phyloP scores from a whole-genome alignment of 2,797 vertebrate genomes.

The Chelidonichthys spinosus region DNA sequence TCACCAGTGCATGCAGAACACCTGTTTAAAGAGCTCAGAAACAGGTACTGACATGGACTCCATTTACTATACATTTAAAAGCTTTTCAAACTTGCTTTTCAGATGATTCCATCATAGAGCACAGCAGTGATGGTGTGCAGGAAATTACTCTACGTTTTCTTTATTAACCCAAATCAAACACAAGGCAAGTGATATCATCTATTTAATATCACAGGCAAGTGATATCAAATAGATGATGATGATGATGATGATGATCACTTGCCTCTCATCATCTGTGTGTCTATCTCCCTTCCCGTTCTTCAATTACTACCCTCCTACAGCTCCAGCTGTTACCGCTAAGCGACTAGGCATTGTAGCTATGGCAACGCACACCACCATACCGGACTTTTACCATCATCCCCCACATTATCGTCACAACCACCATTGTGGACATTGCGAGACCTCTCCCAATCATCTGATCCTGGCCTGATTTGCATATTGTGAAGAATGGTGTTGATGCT shows the following conservation, averaged over 20 bases:
- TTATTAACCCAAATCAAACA: conserved; percentile 7
- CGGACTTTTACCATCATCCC: conserved; percentile 8
- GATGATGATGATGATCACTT: not conserved
- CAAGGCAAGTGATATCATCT: not conserved
- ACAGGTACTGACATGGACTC: not conserved
- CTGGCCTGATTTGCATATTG: conserved; percentile 37
- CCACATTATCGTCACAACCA: conserved; percentile 9
- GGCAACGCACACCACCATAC: conserved; percentile 21
- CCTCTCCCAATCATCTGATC: conserved; percentile 23
- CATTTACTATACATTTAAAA: not conserved
- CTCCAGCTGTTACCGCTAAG: conserved; percentile 52
- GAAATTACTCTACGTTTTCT: no score
- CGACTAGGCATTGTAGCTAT: conserved; percentile 44
- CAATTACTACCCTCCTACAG: conserved; percentile 31
- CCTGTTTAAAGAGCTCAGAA: not conserved
- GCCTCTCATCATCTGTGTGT: conserved; percentile 14
- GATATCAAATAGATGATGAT: not conserved
- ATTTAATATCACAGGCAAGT: not conserved
- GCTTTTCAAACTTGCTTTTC: not conserved
- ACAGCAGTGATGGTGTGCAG: no score
- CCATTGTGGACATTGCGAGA: not conserved
- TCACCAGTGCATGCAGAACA: not conserved
- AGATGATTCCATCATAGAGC: not conserved
- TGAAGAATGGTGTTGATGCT: conserved; percentile 8
- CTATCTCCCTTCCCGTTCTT: not conserved